phyloP scores from a whole-genome alignment of 2,888 invertebrate species.

The Amaurobius ferox region DNA sequence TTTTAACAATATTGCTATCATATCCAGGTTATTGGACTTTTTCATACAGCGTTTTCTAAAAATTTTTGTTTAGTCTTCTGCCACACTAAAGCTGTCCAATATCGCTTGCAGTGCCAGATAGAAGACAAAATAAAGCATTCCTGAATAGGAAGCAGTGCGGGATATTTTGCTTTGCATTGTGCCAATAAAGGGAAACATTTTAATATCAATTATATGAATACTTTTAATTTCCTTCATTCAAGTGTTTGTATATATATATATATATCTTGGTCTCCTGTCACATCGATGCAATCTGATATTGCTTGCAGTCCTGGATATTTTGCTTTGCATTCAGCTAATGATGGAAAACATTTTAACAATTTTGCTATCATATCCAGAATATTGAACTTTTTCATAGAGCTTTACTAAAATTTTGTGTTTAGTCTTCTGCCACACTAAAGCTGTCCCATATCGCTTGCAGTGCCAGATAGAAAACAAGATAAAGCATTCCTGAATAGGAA shows the following conservation, averaged over 20 bases:
- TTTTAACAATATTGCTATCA: not conserved
- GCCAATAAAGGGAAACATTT: conserved; percentile 29
- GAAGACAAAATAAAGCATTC: not conserved
- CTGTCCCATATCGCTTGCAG: not conserved
- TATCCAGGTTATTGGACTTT: too few species aligned
- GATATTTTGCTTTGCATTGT: not conserved
- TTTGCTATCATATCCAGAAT: too few species aligned
- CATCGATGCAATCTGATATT: not conserved
- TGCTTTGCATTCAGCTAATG: conserved; percentile 15
- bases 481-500: conserved; percentile 13
- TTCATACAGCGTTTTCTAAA: too few species aligned
- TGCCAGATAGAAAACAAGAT: conserved; percentile 2
- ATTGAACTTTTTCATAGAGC: too few species aligned
- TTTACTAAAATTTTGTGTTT: not conserved
- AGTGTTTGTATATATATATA: not conserved
- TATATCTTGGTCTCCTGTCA: not conserved
- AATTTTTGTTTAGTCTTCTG: conserved; percentile 12
- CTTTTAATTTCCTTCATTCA: not conserved
- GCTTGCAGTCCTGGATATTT: conserved; percentile 13
- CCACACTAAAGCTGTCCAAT: not conserved
- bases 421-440: conserved; percentile 25
- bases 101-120: not conserved
- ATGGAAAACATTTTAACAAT: conserved; percentile 16
- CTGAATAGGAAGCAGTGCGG: conserved; percentile 15
- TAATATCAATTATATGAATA: too few species aligned